Conservation (phyloP, 2,113 vertebrate species). For the Pithys albifrons region DNA sequence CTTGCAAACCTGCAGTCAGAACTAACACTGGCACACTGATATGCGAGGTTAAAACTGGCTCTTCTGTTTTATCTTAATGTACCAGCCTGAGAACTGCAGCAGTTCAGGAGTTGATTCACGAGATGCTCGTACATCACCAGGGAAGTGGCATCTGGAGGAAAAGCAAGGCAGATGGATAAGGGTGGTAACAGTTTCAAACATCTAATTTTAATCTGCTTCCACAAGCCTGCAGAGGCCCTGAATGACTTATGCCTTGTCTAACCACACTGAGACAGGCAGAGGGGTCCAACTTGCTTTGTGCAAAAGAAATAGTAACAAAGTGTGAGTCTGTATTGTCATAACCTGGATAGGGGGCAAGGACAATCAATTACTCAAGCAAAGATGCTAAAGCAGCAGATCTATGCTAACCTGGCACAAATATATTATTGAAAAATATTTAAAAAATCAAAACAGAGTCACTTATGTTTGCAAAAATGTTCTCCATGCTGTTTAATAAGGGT, state of each 20-base stretch:
- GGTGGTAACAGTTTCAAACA: not conserved
- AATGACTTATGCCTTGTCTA: not conserved
- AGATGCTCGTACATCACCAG: fast-evolving
- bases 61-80: not conserved
- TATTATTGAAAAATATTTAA: not conserved
- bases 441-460: not conserved
- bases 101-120: not conserved
- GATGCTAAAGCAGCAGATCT: not conserved
- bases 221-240: not conserved
- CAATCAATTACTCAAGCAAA: not conserved
- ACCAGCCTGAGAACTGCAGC: not conserved
- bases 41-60: not conserved
- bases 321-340: not conserved
- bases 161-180: not conserved
- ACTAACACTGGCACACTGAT: not conserved
- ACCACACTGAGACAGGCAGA: not conserved
- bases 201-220: not conserved
- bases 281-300: not conserved
- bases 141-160: not conserved
- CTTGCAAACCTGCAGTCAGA: not conserved
- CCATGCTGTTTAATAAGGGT: not conserved
- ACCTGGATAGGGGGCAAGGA: not conserved
- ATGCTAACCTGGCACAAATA: not conserved
- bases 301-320: not conserved
- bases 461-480: not conserved